phyloP scores from a whole-genome alignment of 2,113 vertebrate species.

The Helogale parvula region DNA sequence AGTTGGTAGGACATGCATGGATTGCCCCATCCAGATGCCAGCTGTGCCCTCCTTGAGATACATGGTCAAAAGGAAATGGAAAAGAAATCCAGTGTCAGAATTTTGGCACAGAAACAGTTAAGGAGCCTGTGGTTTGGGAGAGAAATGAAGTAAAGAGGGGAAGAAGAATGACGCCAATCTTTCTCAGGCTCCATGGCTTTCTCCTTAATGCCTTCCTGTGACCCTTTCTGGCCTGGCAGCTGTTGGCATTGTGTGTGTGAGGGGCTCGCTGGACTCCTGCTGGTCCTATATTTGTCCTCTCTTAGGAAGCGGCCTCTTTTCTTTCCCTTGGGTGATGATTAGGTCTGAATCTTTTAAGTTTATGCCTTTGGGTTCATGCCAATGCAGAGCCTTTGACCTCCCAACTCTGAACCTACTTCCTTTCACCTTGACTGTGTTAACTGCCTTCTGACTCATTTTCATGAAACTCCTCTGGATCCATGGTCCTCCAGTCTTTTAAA shows the following conservation, averaged over 20 bases:
- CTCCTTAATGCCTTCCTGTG: not conserved
- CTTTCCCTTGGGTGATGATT: not conserved
- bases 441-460: not conserved
- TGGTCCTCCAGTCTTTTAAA: not conserved
- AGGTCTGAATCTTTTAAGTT: not conserved
- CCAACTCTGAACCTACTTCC: not conserved
- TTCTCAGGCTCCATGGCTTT: not conserved
- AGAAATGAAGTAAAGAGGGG: not conserved
- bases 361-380: not conserved
- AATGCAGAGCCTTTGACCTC: not conserved
- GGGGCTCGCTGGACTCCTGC: not conserved
- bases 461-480: not conserved
- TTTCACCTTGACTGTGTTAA: not conserved
- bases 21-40: not conserved
- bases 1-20: not conserved
- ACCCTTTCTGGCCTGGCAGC: not conserved
- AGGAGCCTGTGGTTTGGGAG: not conserved
- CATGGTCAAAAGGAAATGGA: not conserved
- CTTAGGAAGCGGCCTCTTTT: not conserved
- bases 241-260: not conserved
- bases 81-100: not conserved
- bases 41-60: not conserved
- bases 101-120: not conserved
- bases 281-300: not conserved
- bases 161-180: no score